phyloP scores from a whole-genome alignment of 2,888 invertebrate species.

The Cataglyphis cursor region DNA sequence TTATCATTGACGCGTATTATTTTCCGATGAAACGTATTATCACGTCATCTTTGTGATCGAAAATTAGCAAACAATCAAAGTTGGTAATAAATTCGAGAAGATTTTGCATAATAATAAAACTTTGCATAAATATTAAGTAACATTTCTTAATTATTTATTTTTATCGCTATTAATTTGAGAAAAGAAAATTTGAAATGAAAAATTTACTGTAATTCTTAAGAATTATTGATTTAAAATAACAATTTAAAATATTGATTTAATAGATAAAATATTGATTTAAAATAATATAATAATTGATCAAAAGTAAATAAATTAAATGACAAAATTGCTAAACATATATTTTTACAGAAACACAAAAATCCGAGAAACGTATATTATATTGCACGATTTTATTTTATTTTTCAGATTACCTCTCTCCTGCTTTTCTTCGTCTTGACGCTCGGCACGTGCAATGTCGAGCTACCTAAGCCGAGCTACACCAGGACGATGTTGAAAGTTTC shows the following conservation, averaged over 20 bases:
- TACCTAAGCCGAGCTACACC: conserved; percentile 89
- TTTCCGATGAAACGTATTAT: conserved; percentile 6
- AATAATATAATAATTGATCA: neutral
- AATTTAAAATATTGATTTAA: no score
- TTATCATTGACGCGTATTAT: conserved; percentile 14
- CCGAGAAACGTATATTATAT: neutral
- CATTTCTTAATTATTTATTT: neutral
- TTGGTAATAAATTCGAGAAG: neutral
- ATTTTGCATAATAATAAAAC: conserved; percentile 6
- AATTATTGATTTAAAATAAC: neutral
- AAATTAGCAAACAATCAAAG: conserved; percentile 30
- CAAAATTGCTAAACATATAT: neutral
- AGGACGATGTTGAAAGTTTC: conserved; percentile 93
- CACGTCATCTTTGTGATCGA: neutral
- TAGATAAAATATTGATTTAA: no score
- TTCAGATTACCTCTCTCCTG: conserved; percentile 56
- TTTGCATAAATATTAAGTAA: neutral
- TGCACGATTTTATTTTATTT: conserved; percentile 14
- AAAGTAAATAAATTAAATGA: neutral
- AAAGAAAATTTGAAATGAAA: neutral
- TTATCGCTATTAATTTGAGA: neutral
- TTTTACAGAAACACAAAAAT: neutral
- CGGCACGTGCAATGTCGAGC: conserved; percentile 60
- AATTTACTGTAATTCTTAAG: neutral
- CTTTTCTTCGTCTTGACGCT: conserved; percentile 27